Base-by-base conservation (phyloP, 2,113 vertebrate species). In the Himantopus leucocephalus region DNA sequence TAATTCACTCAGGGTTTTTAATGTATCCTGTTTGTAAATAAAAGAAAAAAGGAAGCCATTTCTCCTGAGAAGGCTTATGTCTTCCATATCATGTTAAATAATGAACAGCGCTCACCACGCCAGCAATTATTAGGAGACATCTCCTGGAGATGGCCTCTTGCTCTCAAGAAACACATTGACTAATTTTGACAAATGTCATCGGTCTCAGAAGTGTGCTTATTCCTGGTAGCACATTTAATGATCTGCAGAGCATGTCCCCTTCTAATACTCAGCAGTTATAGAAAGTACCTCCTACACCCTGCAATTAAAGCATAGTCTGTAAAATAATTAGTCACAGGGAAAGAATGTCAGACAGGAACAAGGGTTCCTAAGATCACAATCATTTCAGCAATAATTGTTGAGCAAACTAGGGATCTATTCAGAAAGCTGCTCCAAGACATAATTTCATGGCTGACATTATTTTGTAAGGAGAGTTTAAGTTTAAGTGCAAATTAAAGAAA, bases 81-180 rank as follows among this genome's bases (percentile, higher is more conserved):
- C 62, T 39, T 91, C 80, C 29, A 17, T 84, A 82, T 93, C 71
- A 76, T 60, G 83, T 77, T 98, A 97, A 98, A 98, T 98, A 98
- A 98, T 98, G 98, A 97, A 98, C 97, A 93, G 72, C 96, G 97
- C 84, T 98, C 97, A 97, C 92, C 84, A 93, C 34, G 59, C 80
- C 92, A 95, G 68, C 26, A 91, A 73, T 98, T 98, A 97, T 60
- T 78, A 91, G 91, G 92, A 95, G 94, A 91, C 55, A 50, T 93
- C 95, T 96, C 75, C 90, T 94, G 56, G 75, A 90, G 88, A 56
- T 94, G 95, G 72, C 85, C 77, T 91, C 94, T 97, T 98, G 96
- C 94, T 97, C 96, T 97, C 74, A 39, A 79, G 85, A 93, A 96
- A 91, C 77, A 96, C 78, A 88, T 10, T 60, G 85, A 87, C 82